Evolutionary conservation across 2,797 vertebrate species (phyloP), one percentile per base, ranked within the genome.

Genomic region (Threskiornis aethiopicus): DNA sequence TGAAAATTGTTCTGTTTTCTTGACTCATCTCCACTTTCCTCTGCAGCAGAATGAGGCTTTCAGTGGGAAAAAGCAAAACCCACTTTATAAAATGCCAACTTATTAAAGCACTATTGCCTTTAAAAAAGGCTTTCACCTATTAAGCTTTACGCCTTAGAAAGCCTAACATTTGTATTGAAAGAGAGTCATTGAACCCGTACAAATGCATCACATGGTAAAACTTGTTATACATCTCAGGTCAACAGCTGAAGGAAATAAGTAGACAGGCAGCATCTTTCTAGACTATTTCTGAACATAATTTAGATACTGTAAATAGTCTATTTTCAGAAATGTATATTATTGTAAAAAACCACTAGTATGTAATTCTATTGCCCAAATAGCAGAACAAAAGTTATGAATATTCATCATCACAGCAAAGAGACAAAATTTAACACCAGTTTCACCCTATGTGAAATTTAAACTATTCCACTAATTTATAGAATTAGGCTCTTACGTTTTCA

Each of bases 1-100:
- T 55, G 84, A 72, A 94, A 92, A 92, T 91, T 55, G 44, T 52
- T 47, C 37, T 93, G 67, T 90, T 96, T 96, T 76, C 89, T 91
- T 96, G 82, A 94, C 62, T 88, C 58, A 66, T 55, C 79, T 92
- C 39, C 44, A 54, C 69, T 93, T 92, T 89, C 16, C 29, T 82
- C 37, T 91, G 54, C 39, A 85, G 58, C 20, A 55, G 42, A 91
- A 39, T 16, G 62, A 78, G 90, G 70, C 29, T 89, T 95, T 90
- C 76, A 72, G 65, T 44, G 25, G 61, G 41, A 79, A 92, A 95
- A 95, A 89, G 62, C n/a, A 92, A 91, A 92, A 14, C 18, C 17
- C 57, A 71, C 52, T 96, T 89, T 76, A 81, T 66, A 69, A 85
- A 95, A 87, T 66, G n/a, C n/a, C 85, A 69, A 58, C n/a, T 59